Evolutionary conservation across 2,797 vertebrate genomes (phyloP).

Genomic region (Pagetopsis macropterus): DNA sequence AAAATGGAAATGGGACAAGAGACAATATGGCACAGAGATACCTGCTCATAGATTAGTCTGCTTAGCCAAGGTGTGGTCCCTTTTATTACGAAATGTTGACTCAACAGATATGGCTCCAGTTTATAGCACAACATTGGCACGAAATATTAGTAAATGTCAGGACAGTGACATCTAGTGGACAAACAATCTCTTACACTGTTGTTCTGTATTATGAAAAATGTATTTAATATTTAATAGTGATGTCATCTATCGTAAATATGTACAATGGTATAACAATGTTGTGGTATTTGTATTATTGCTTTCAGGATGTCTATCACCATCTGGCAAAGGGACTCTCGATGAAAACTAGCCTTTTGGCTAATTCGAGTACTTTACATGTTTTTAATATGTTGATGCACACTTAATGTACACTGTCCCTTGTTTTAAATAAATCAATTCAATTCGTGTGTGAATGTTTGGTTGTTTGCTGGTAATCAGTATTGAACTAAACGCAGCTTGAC

Average conservation of each 20-base stretch:
- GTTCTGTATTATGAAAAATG: background rate
- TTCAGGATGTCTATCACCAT: too few species aligned
- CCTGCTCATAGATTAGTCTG: conserved; percentile 8
- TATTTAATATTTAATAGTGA: too few species aligned
- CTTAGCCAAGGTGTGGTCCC: conserved; percentile 8
- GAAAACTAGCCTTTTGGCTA: too few species aligned
- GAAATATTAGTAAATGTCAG: background rate
- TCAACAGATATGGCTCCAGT: conserved; percentile 25
- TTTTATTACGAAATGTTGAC: conserved; percentile 10
- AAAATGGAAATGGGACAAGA: background rate
- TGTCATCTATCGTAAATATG: too few species aligned
- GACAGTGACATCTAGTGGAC: conserved; percentile 61
- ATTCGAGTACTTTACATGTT: too few species aligned
- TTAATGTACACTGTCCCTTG: too few species aligned
- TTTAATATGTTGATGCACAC: too few species aligned
- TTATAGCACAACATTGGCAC: background rate
- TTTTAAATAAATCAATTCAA: too few species aligned
- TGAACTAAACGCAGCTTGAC: rapidly evolving
- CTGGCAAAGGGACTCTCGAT: too few species aligned
- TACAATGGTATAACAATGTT: too few species aligned
- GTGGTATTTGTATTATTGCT: too few species aligned
- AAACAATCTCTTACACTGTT: background rate
- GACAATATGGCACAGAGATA: background rate
- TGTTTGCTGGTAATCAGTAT: background rate
- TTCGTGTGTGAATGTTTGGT: background rate